Percentiles rank a stretch among this genome's conserved stretches.
Conservation (phyloP, 2,888 invertebrate genomes). For the Chloromyia formosa region DNA sequence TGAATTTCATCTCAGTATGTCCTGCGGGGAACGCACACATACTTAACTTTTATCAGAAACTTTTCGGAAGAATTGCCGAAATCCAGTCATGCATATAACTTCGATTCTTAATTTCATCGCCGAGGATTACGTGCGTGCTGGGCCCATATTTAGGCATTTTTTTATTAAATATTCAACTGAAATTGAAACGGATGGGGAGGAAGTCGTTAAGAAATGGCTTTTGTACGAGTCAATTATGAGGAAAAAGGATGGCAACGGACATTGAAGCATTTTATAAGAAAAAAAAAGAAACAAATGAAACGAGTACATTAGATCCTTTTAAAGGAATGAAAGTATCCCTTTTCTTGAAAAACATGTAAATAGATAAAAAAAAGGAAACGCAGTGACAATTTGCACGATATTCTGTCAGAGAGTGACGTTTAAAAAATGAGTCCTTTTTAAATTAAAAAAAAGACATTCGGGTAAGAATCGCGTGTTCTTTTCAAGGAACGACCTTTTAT, state of each 20-base stretch:
- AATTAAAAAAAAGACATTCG: background rate
- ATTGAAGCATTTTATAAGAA: too few relatives aligned
- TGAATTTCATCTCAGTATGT: background rate
- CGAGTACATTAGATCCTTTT: too few relatives aligned
- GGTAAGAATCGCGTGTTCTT: too few relatives aligned
- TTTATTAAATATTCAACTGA: conserved; percentile 17
- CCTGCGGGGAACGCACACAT: background rate
- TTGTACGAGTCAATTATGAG: conserved; percentile 46
- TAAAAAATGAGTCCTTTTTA: background rate
- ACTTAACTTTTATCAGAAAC: conserved; percentile 18
- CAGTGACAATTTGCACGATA: too few relatives aligned
- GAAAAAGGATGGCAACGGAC: background rate
- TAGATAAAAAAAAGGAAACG: too few relatives aligned
- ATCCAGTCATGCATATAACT: conserved; percentile 41
- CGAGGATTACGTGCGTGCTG: conserved; percentile 36
- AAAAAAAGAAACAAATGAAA: too few relatives aligned
- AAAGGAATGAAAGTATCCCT: too few relatives aligned
- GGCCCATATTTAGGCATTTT: background rate
- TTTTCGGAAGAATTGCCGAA: conserved; percentile 24
- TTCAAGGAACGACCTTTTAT: too few relatives aligned
- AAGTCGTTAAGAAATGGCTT: conserved; percentile 41
- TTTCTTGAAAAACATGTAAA: too few relatives aligned
- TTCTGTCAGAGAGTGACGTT: background rate
- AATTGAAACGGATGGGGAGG: background rate
- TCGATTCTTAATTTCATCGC: conserved; percentile 38